Base-by-base conservation (phyloP, 92 coral and sea anemone genomes). In the Muricea muricata region DNA sequence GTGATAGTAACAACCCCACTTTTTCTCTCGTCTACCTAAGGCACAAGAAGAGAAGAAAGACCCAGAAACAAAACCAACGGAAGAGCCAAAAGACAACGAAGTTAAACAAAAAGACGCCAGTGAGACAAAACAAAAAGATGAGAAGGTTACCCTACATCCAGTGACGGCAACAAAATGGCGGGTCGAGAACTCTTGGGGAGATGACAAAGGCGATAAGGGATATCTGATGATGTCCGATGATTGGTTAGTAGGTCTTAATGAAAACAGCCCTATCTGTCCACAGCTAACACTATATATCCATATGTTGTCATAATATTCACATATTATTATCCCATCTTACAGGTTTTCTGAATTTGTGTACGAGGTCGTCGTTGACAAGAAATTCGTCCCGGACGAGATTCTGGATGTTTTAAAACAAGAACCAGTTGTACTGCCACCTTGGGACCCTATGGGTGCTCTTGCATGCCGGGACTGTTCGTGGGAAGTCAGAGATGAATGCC, bases 361-460 rank as follows among this genome's bases (percentile, higher is more conserved):
- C 69, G 99, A 96, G 83, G 94, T 96, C 13, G 99, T 96, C 17
- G 93, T 96, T 55, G 99, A 96, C 80, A 96, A 90, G 85, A 96
- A 94, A 78, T 96, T 90, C 68, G 91, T 96, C 6, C 97, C 99
- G 13, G 90, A 89, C 15, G 98, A 90, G 42, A 88, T 91, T 35
- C 81, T 93, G 78, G 93, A 93, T 39, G 80, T 93, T 9, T 40
- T 89, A 61, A 80, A 86, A 18, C 94, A 93, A 73, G 90, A 89
- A 6, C 97, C 96, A 34, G 82, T 92, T 57, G 87, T 92, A 47
- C 79, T 96, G 2, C 98, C 99, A 21, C 97, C 99, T 3, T 96
- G 99, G 99, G 99, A 96, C 60, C 99, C 99, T 1, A 96, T 96
- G 99, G 99, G 99, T 14, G 92, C 99, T 10, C 95, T 96, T 37